These are phyloP conservation scores for Drosophila yakuba DNA, from an alignment of 1,140 invertebrate genomes.

Conservation along the genomic window DNA sequence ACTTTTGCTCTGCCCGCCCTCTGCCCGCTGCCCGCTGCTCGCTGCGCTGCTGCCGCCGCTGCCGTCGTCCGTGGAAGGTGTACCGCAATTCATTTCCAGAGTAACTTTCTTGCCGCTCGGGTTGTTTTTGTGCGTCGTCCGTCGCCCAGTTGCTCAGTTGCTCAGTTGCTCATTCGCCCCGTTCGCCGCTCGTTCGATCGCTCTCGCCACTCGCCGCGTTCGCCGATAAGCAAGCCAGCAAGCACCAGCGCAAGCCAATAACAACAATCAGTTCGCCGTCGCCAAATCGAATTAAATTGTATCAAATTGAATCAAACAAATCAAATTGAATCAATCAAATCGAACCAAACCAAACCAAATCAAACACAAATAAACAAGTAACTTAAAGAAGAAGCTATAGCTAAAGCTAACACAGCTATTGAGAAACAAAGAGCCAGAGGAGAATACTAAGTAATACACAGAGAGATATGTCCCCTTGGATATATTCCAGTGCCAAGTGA, in stretches of 20 bases:
- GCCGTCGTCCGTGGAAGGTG: slow-evolving; percentile 62
- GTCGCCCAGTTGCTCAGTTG: slow-evolving; percentile 39
- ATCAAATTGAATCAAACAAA: neutral
- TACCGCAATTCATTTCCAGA: slow-evolving; percentile 75
- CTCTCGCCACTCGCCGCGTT: slow-evolving; percentile 36
- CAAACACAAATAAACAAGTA: slow-evolving; percentile 17
- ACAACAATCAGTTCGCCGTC: slow-evolving; percentile 32
- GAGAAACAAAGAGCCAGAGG: slow-evolving; percentile 16
- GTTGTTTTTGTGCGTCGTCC: slow-evolving; percentile 65
- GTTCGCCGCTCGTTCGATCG: slow-evolving; percentile 29
- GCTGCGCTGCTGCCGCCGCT: slow-evolving; percentile 37
- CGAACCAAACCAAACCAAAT: slow-evolving; percentile 9
- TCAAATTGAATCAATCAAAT: slow-evolving; percentile 4
- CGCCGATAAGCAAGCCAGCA: slow-evolving; percentile 10
- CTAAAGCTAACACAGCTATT: slow-evolving; percentile 4
- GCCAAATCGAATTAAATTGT: slow-evolving; percentile 21
- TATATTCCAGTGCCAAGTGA: slow-evolving; percentile 45
- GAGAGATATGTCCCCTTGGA: slow-evolving; percentile 13
- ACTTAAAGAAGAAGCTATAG: neutral
- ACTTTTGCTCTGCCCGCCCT: slow-evolving; percentile 58
- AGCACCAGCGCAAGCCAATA: slow-evolving; percentile 7
- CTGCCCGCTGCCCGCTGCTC: slow-evolving; percentile 31
- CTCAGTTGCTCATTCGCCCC: slow-evolving; percentile 21
- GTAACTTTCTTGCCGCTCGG: slow-evolving; percentile 77
- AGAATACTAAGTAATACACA: slow-evolving; percentile 12